Percentiles rank a stretch among this genome's conserved stretches.
Conservation (phyloP, 2,888 invertebrate species). For the Hybos culiciformis region DNA sequence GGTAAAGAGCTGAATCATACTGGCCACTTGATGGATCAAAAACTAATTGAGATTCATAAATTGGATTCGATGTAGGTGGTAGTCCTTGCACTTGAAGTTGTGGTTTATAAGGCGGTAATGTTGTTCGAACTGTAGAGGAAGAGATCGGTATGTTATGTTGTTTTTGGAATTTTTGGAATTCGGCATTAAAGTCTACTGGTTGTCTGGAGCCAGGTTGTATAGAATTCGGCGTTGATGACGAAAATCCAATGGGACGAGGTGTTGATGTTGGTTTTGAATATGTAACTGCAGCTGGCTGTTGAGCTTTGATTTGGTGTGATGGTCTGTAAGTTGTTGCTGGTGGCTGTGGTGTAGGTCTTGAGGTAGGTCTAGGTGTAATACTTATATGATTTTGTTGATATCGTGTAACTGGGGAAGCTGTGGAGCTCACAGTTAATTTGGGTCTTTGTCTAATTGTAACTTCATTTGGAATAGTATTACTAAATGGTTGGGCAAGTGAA, state of each 20-base stretch:
- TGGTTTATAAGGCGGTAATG: constrained; percentile 5
- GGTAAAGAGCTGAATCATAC: constrained; percentile 66
- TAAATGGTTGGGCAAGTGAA: constrained; percentile 7
- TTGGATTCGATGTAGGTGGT: constrained; percentile 41
- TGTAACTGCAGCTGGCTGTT: constrained; percentile 35
- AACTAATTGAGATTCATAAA: constrained; percentile 64
- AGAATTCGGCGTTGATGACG: constrained; percentile 12
- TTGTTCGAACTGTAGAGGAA: constrained; percentile 25
- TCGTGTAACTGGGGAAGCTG: constrained; percentile 33
- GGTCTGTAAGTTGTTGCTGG: constrained; percentile 55
- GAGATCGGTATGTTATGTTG: constrained; percentile 47
- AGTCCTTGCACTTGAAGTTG: constrained; percentile 16
- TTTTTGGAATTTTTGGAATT: constrained; percentile 59
- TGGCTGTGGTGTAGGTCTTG: constrained; percentile 40
- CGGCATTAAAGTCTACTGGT: constrained; percentile 54
- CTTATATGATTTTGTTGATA: constrained; percentile 40
- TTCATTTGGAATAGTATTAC: constrained; percentile 10
- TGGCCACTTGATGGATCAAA: constrained; percentile 64
- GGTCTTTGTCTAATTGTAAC: constrained; percentile 27
- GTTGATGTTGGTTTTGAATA: constrained; percentile 22
- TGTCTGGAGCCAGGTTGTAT: constrained; percentile 26
- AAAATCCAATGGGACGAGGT: constrained; percentile 21
- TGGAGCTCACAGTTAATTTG: constrained; percentile 35
- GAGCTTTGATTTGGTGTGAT: constrained; percentile 45
- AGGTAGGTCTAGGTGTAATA: constrained; percentile 46